phyloP scores from a whole-genome alignment of 2,888 invertebrate species.

The Acanthosoma haemorrhoidale region DNA sequence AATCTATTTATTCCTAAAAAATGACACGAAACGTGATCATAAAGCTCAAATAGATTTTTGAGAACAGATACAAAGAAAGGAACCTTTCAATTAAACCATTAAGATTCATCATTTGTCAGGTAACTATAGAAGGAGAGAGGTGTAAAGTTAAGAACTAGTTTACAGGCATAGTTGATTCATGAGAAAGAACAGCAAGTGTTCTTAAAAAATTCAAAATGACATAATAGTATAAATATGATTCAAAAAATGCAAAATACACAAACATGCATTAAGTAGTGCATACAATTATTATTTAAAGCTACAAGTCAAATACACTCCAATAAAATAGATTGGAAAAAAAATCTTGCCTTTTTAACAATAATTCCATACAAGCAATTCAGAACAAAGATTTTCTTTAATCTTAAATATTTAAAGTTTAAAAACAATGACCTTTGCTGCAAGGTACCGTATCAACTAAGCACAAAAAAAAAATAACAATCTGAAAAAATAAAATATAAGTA shows the following conservation, averaged over 20 bases:
- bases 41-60: too few relatives aligned
- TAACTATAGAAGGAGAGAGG: neutral
- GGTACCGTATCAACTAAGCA: neutral
- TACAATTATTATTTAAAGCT: slow-evolving; percentile 6
- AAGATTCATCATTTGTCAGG: neutral
- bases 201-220: neutral
- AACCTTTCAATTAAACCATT: neutral
- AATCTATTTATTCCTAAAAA: too few relatives aligned
- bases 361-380: neutral
- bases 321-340: neutral
- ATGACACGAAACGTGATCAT: too few relatives aligned
- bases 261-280: slow-evolving; percentile 17
- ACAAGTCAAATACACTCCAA: neutral
- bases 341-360: neutral
- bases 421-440: neutral
- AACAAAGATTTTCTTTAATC: neutral
- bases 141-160: neutral
- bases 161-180: neutral
- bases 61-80: too few relatives aligned
- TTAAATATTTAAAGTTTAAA: too few relatives aligned
- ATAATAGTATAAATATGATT: neutral
- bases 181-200: slow-evolving; percentile 19
- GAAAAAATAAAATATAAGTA: neutral
- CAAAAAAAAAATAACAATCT: neutral
- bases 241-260: slow-evolving; percentile 13